Base-by-base conservation (phyloP, 2,797 vertebrate genomes). In the Tauraco hartlaubi region DNA sequence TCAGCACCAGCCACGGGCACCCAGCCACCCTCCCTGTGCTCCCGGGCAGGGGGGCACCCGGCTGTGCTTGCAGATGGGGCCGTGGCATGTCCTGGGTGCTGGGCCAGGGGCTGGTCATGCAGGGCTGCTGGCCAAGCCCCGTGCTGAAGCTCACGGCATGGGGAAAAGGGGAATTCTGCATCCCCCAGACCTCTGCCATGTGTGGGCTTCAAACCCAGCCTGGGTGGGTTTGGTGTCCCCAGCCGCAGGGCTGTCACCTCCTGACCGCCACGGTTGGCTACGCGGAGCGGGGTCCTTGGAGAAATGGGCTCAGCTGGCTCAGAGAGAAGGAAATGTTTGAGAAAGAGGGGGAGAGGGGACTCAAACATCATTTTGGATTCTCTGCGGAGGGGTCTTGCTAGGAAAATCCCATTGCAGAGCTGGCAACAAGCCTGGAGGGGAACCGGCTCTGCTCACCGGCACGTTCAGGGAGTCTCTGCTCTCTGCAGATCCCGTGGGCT, bases 1-100 rank as follows among this genome's bases (percentile, higher is more conserved):
- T 62, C 0, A 0, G 48, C 9, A 3, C 46, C 68, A 64, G 46
- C 54, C 0, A 0, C 0, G 5, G 67, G 68, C 33, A 66, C 18
- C 26, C 1, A 1, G 64, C 10, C 61, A 12, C 66, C 3, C 44
- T 51, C 75, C 29, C 37, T 10, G 25, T 59, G 67, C 31, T 39
- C 5, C 2, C 2, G 16, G 83, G 52, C 37, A 59, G 16, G 19
- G 26, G 37, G 54, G 7, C 29, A 56, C 26, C 18, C 2, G 5
- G 11, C 18, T 52, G 51, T 0, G 4, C n/a, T 51, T 39, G 10
- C 0, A 0, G 52, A 26, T 4, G 33, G 25, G 54, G 14, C 23
- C 20, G 12, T 8, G 59, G 43, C 33, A 13, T 5, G 28, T 31
- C 31, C 55, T 1, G 21, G 17, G 11, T 61, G 20, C 72, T 7